Percentiles rank a stretch among this genome's conserved stretches.
Conservation (phyloP, 1,140 invertebrate species). For the Teleogryllus occipitalis region DNA sequence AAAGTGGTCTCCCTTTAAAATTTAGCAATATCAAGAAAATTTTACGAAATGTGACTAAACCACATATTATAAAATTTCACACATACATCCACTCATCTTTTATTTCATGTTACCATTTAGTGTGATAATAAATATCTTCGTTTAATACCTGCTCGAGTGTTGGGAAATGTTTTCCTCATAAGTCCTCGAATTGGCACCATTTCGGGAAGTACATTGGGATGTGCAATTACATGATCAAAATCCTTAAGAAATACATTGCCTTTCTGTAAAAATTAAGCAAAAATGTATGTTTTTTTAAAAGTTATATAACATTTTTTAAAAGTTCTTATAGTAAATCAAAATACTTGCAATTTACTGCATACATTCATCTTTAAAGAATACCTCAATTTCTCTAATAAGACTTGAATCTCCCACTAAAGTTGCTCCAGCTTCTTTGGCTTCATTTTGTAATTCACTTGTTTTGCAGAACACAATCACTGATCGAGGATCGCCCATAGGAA, state of each 20-base stretch:
- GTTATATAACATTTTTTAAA: neutral
- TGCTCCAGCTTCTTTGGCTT: slow-evolving; percentile 58
- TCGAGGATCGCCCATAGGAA: slow-evolving; percentile 52
- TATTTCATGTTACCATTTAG: neutral
- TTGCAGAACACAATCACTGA: slow-evolving; percentile 65
- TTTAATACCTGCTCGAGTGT: slow-evolving; percentile 43
- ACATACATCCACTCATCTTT: neutral
- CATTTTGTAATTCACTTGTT: slow-evolving; percentile 41
- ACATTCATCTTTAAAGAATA: slow-evolving; percentile 27
- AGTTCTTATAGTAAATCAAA: neutral
- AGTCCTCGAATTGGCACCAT: slow-evolving; percentile 61
- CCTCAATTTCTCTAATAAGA: slow-evolving; percentile 64
- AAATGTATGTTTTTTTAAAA: neutral
- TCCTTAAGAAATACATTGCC: neutral
- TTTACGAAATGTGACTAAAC: neutral
- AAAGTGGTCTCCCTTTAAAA: no score
- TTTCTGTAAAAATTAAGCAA: neutral
- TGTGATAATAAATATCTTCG: slow-evolving; percentile 15
- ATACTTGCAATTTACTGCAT: neutral
- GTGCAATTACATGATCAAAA: slow-evolving; percentile 63
- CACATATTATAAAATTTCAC: neutral
- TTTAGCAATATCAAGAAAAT: no score
- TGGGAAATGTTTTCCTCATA: slow-evolving; percentile 67
- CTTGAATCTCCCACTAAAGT: slow-evolving; percentile 55
- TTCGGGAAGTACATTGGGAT: slow-evolving; percentile 68